Evolutionary conservation across 2,797 vertebrate genomes (phyloP).

Genomic region (Parauchenoglanis ngamensis): DNA sequence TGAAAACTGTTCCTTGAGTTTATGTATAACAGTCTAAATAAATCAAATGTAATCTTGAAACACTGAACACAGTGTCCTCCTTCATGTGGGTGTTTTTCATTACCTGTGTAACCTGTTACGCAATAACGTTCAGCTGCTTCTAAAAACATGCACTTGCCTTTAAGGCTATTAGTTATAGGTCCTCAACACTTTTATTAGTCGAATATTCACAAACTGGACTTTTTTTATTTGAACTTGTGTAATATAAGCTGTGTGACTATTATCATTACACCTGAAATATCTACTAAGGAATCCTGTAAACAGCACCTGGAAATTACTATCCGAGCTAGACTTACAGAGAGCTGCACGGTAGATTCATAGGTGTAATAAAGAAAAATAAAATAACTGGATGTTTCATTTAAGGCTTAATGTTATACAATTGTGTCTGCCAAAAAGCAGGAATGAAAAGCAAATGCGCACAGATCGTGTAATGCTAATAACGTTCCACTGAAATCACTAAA

Average conservation of each 20-base stretch:
- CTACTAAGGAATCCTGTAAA: not conserved
- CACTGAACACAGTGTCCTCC: too few relatives aligned
- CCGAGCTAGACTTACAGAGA: not conserved
- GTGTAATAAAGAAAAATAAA: constrained; percentile 12
- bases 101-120: not conserved
- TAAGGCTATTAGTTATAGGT: constrained; percentile 6
- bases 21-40: not conserved
- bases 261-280: constrained; percentile 27
- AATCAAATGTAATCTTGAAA: not conserved
- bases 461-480: not conserved
- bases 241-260: constrained; percentile 5
- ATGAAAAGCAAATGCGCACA: not conserved
- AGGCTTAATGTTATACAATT: constrained; percentile 1
- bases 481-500: not conserved
- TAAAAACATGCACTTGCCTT: not conserved
- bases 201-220: not conserved
- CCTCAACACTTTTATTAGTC: not conserved
- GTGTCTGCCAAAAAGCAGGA: not conserved
- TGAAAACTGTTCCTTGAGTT: not conserved
- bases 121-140: constrained; percentile 12
- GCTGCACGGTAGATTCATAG: not conserved
- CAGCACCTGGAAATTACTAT: constrained; percentile 16
- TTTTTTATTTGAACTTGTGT: not conserved
- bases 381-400: constrained; percentile 13
- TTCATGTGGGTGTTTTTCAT: constrained; percentile 14